A percentile compares a stretch with the other conserved stretches of the same genome.
Conservation (phyloP, 2,113 vertebrate species). For the Tautogolabrus adspersus region DNA sequence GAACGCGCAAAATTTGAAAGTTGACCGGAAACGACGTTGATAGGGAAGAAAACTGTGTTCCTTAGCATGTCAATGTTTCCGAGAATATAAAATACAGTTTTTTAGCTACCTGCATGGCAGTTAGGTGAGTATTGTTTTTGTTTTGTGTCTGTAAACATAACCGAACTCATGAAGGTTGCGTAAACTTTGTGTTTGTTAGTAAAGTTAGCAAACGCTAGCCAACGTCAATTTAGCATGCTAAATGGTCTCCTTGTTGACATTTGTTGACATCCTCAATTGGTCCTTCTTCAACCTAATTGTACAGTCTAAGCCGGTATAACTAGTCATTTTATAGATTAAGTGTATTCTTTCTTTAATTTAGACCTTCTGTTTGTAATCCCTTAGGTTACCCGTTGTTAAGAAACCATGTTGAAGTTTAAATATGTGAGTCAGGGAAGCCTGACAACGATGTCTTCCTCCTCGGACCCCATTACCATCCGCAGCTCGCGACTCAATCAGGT, state of each 20-base stretch:
- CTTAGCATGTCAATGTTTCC: not conserved
- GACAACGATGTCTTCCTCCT: conserved; percentile 58
- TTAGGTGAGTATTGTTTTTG: conserved; percentile 44
- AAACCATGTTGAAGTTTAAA: conserved; percentile 94
- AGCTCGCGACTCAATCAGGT: conserved; percentile 89
- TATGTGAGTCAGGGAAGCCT: conserved; percentile 82
- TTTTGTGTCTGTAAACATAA: not conserved
- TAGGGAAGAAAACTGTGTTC: conserved; percentile 9
- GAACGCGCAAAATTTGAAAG: conserved; percentile 85
- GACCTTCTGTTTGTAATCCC: not conserved
- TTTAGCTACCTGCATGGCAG: conserved; percentile 31
- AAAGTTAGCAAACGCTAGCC: conserved; percentile 26
- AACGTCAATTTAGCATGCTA: conserved; percentile 29
- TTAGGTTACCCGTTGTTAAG: conserved; percentile 24
- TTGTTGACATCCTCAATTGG: not conserved
- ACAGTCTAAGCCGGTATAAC: not conserved
- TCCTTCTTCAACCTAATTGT: not conserved
- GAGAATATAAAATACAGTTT: not conserved
- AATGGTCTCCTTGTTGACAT: conserved; percentile 33
- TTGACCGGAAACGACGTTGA: conserved; percentile 71
- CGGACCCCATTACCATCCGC: conserved; percentile 89
- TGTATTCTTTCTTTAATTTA: not conserved
- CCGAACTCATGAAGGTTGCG: not conserved
- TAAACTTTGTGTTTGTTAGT: not conserved
- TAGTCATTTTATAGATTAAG: not conserved